Evolutionary conservation across 1,140 invertebrate genomes (phyloP), one percentile per base, ranked within the genome.

Genomic region (Coptotermes formosanus): DNA sequence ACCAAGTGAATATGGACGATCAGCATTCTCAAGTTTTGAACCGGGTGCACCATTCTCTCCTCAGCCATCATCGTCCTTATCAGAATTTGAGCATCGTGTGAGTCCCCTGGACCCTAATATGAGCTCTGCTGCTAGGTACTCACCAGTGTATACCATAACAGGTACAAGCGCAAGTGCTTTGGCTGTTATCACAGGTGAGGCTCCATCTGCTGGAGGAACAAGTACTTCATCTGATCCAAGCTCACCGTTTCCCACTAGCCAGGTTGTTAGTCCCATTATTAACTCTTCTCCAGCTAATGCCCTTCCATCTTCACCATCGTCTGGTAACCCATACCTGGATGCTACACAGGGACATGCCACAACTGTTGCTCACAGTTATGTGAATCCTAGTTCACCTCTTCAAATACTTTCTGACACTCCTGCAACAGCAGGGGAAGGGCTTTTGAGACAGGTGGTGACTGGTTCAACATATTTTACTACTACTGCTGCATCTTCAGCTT

Each of bases 31-130:
- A 83, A 90, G 91, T 85, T 90, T 90, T 14, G 84, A 85, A n/a
- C 43, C 86, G 16, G 84, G 75, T 48, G 44, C 84, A 32, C 87
- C 87, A 25, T 92, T 92, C 88, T 91, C 90, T 3, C 90, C 91
- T 0, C 89, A 91, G 85, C 88, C 91, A 11, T 88, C 91, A 6
- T 91, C 92, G 81, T 91, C 91, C n/a, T 89, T 91, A 43, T 91
- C 91, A 0, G 92, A 93, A 64, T 93, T 93, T 87, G 92, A 92
- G 69, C 91, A 93, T 86, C 91, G 92, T 64, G 93, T 93, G 12
- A 93, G 92, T 88, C 92, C 93, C 11, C 89, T 93, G 87, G 93
- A 94, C 88, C 92, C 93, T 4, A 93, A 93, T 87, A 93, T 94
- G 92, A 92, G 92, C 88, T 93, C 93, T 21, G 90, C 92, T 19